phyloP scores from a whole-genome alignment of 2,888 invertebrate genomes.

The Cynaeus angustus region DNA sequence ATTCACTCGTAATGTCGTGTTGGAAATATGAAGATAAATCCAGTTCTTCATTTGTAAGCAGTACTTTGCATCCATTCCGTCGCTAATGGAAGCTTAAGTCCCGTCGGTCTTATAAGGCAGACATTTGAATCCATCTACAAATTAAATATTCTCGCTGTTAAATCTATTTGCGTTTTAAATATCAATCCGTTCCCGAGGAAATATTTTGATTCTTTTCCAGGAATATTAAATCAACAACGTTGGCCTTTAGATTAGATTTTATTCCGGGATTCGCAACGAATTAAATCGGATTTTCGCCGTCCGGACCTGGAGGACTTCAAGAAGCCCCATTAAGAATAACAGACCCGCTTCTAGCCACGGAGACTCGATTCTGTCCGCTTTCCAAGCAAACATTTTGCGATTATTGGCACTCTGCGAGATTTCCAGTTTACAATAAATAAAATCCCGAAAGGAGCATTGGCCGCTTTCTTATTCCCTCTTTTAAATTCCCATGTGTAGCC shows the following conservation, averaged over 20 bases:
- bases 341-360: not conserved
- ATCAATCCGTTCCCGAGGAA: slow-evolving; percentile 29
- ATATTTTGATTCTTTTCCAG: slow-evolving; percentile 25
- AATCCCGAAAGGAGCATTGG: slow-evolving; percentile 30
- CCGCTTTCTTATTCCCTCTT: slow-evolving; percentile 31
- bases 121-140: slow-evolving; percentile 48
- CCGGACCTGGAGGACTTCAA: not conserved
- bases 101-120: slow-evolving; percentile 42
- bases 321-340: not conserved
- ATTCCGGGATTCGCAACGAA: slow-evolving; percentile 29
- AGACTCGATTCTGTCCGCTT: not conserved
- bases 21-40: slow-evolving; percentile 52
- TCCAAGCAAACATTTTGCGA: slow-evolving; percentile 21
- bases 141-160: slow-evolving; percentile 45
- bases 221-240: slow-evolving; percentile 32
- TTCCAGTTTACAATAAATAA: slow-evolving; percentile 41
- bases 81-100: slow-evolving; percentile 51
- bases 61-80: slow-evolving; percentile 46
- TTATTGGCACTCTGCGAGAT: slow-evolving; percentile 36
- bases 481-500: slow-evolving; percentile 39
- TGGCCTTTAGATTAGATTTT: slow-evolving; percentile 11
- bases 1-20: slow-evolving; percentile 33
- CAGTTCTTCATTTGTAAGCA: slow-evolving; percentile 50
- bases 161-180: slow-evolving; percentile 31
- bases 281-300: slow-evolving; percentile 24